Conservation (phyloP, 1,140 invertebrate species). For the Zophobas atratus region DNA sequence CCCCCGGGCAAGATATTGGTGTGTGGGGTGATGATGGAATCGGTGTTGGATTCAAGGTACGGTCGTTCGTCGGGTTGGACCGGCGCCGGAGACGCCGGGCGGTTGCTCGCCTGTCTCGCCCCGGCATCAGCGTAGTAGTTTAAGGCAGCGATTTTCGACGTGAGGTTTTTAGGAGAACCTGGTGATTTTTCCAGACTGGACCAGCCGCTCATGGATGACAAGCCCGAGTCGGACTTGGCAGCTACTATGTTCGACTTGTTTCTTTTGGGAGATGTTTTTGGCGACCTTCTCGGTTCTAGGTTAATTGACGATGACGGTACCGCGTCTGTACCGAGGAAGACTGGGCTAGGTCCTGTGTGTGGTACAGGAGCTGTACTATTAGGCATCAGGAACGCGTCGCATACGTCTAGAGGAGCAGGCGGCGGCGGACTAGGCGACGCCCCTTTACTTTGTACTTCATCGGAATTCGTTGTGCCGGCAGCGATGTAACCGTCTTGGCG, state of each 20-base stretch:
- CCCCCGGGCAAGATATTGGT: constrained; percentile 67
- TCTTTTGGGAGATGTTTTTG: constrained; percentile 82
- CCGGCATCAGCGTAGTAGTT: constrained; percentile 53
- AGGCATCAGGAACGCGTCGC: constrained; percentile 70
- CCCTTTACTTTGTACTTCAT: constrained; percentile 66
- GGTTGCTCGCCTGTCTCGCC: constrained; percentile 44
- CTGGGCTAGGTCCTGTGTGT: constrained; percentile 68
- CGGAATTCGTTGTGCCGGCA: constrained; percentile 57
- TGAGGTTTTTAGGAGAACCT: constrained; percentile 75
- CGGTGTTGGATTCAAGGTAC: constrained; percentile 60
- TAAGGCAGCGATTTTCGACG: constrained; percentile 49
- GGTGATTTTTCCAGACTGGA: constrained; percentile 88
- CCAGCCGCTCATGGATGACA: constrained; percentile 90
- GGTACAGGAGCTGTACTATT: constrained; percentile 64
- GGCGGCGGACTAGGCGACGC: constrained; percentile 82
- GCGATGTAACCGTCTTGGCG: constrained; percentile 76
- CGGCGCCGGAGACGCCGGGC: constrained; percentile 14
- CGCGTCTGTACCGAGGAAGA: constrained; percentile 68
- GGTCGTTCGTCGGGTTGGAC: constrained; percentile 44
- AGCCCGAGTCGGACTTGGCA: constrained; percentile 86
- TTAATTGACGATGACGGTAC: constrained; percentile 63
- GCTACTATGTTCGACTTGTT: constrained; percentile 77
- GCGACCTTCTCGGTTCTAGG: constrained; percentile 78
- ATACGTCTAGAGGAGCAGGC: constrained; percentile 79
- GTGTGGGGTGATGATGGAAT: constrained; percentile 65